phyloP scores from a whole-genome alignment of 1,140 invertebrate genomes.

The Dreissena polymorpha region DNA sequence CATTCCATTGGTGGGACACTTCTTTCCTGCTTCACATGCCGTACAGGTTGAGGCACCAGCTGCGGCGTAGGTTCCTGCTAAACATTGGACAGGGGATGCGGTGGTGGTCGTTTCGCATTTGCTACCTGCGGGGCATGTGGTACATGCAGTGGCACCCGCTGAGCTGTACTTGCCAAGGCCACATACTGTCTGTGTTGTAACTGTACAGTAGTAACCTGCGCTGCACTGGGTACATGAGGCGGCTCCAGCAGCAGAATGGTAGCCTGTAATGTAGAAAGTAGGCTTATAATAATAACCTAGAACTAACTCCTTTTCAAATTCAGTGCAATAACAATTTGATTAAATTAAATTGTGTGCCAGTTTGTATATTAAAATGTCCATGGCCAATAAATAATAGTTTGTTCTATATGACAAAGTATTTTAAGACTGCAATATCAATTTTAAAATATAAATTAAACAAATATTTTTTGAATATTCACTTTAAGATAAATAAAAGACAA shows the following conservation, averaged over 20 bases:
- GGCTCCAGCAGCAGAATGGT: slow-evolving; percentile 53
- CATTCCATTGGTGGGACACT: slow-evolving; percentile 67
- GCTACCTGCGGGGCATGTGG: slow-evolving; percentile 68
- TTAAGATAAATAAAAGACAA: no score
- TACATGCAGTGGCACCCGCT: slow-evolving; percentile 63
- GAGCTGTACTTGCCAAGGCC: slow-evolving; percentile 66
- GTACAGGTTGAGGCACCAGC: slow-evolving; percentile 63
- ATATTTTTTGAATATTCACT: no score
- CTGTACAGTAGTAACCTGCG: slow-evolving; percentile 70
- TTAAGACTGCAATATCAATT: no score
- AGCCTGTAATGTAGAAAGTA: slow-evolving; percentile 55
- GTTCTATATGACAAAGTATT: no score
- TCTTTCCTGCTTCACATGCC: slow-evolving; percentile 64
- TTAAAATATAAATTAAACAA: no score
- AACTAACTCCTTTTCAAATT: no score
- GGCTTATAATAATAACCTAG: no score
- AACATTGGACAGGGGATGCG: slow-evolving; percentile 64
- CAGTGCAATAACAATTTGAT: no score
- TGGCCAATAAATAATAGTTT: no score
- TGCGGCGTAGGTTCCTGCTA: slow-evolving; percentile 64
- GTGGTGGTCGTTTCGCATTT: slow-evolving; percentile 57
- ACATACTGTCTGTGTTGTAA: slow-evolving; percentile 66
- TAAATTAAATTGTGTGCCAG: no score
- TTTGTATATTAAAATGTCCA: no score
- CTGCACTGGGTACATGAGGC: slow-evolving; percentile 66